These are phyloP conservation scores for Leptodactylus fuscus DNA, from an alignment of 2,113 vertebrate genomes.

Conservation along the genomic window DNA sequence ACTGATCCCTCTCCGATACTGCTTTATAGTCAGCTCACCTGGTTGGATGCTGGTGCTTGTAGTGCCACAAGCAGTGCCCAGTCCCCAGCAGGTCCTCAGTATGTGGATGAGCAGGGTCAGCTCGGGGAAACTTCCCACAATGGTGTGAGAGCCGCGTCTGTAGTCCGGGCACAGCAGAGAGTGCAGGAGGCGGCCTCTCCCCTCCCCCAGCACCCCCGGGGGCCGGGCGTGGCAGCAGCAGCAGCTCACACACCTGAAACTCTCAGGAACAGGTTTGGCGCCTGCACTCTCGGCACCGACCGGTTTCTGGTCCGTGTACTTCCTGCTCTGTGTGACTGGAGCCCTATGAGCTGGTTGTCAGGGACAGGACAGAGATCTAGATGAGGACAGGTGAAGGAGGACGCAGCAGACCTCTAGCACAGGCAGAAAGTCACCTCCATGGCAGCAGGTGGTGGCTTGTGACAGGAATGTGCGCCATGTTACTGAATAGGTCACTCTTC, in stretches of 20 bases:
- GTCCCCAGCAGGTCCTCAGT: no score
- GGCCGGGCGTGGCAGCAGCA: conserved; percentile 20
- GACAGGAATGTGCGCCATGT: no score
- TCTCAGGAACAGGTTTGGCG: conserved; percentile 20
- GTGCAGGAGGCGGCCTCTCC: background rate
- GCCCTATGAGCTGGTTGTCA: no score
- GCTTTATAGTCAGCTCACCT: background rate
- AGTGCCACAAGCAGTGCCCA: background rate
- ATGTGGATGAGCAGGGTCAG: background rate
- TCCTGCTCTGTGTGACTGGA: background rate
- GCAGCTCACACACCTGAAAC: conserved; percentile 30
- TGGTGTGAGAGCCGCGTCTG: background rate
- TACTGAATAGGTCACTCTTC: no score
- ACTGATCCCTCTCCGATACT: no score
- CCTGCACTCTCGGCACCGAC: background rate
- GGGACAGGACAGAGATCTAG: no score
- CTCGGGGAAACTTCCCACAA: background rate
- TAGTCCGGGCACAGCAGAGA: background rate
- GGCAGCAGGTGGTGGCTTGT: no score
- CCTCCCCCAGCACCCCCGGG: conserved; percentile 17
- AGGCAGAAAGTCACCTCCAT: no score
- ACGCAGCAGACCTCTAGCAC: no score
- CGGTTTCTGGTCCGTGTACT: background rate
- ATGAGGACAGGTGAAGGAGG: no score
- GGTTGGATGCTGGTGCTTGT: background rate